These are phyloP conservation scores for Shinisaurus crocodilurus DNA, from an alignment of 2,113 vertebrate species.

Conservation along the genomic window DNA sequence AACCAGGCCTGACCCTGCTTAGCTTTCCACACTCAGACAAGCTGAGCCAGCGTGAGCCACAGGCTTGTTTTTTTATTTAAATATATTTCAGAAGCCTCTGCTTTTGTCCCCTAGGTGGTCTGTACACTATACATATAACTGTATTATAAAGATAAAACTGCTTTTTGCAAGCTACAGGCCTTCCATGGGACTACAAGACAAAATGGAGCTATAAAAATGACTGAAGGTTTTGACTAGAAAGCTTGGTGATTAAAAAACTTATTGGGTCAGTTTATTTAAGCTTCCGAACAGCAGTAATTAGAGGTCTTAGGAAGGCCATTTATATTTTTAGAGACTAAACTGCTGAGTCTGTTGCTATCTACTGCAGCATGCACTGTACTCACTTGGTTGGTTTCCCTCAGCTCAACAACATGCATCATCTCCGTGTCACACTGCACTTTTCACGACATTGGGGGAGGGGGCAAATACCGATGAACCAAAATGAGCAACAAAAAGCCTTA, in stretches of 20 bases:
- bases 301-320: background rate
- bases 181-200: slow-evolving; percentile 44
- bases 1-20: too few species aligned
- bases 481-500: background rate
- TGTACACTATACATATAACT: background rate
- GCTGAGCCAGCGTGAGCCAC: too few species aligned
- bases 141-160: background rate
- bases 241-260: slow-evolving; percentile 27
- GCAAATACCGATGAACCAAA: background rate
- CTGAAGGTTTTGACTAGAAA: slow-evolving; percentile 38
- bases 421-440: slow-evolving; percentile 10
- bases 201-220: slow-evolving; percentile 40
- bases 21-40: too few species aligned
- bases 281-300: slow-evolving; percentile 37
- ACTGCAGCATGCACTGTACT: background rate
- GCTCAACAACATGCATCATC: background rate
- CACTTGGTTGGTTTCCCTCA: background rate
- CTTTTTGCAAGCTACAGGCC: slow-evolving; percentile 11
- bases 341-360: slow-evolving; percentile 26
- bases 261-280: slow-evolving; percentile 47
- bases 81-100: background rate
- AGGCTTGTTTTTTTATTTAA: too few species aligned
- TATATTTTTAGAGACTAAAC: slow-evolving; percentile 28
- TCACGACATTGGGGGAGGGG: background rate
- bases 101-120: background rate